Evolutionary conservation across 1,140 invertebrate genomes (phyloP).

Genomic region (Drosophila busckii): DNA sequence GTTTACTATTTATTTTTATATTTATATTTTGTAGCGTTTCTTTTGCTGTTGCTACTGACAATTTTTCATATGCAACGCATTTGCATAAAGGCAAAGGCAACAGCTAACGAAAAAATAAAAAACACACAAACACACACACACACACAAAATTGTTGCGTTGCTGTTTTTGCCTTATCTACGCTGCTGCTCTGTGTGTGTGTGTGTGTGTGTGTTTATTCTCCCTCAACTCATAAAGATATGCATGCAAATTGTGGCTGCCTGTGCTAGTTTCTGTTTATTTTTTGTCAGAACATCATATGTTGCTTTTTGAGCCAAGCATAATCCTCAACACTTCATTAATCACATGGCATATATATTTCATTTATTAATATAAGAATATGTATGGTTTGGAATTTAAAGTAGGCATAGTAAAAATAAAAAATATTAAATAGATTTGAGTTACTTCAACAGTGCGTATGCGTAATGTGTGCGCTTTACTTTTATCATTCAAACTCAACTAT

Average conservation of each 20-base stretch:
- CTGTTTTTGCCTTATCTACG: constrained; percentile 46
- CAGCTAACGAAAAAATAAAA: constrained; percentile 32
- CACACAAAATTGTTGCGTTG: constrained; percentile 69
- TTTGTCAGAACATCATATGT: background rate
- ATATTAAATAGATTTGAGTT: too few relatives aligned
- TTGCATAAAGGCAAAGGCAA: constrained; percentile 74
- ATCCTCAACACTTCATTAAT: too few relatives aligned
- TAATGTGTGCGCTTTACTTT: too few relatives aligned
- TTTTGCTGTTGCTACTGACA: constrained; percentile 30
- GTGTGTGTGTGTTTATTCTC: constrained; percentile 24
- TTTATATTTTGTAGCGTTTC: background rate
- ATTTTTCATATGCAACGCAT: constrained; percentile 73
- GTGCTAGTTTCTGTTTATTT: constrained; percentile 42
- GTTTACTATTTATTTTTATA: constrained; percentile 1
- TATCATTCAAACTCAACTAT: too few relatives aligned
- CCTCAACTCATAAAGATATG: constrained; percentile 45
- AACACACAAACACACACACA: constrained; percentile 30
- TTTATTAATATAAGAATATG: too few relatives aligned
- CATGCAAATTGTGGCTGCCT: constrained; percentile 68
- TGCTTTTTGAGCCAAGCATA: background rate
- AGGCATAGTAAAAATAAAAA: too few relatives aligned
- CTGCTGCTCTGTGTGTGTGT: background rate
- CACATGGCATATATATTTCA: too few relatives aligned
- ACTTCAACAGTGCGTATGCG: too few relatives aligned
- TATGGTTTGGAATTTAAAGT: too few relatives aligned